Evolutionary conservation across 2,113 vertebrate species (phyloP), one percentile per base, ranked within the genome.

Genomic region (Callipepla californica): DNA sequence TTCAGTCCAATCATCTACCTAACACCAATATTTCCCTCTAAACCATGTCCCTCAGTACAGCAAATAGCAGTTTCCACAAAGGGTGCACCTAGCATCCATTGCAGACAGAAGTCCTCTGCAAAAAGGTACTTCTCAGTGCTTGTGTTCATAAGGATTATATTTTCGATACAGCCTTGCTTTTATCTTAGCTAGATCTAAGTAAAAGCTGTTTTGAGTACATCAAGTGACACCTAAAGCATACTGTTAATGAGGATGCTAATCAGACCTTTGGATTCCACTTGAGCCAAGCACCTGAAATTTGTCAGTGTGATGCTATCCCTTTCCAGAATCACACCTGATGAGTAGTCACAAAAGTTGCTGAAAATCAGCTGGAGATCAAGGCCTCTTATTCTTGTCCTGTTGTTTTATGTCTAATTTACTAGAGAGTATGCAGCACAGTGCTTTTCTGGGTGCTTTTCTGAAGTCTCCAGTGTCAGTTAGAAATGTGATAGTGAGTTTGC

Each of bases 371-470:
- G 63, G n/a, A 75, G 6, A 20, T 57, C 22, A 57, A 12, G 6
- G 5, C 6, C 58, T 89, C n/a, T 9, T 73, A 9, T 8, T 51
- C 14, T 63, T 2, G 25, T 23, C 10, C 13, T n/a, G 13, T 23
- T 90, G 28, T 21, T 75, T 81, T 28, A 53, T 23, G 32, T 22
- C 47, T 79, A n/a, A 15, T 70, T 80, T 75, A 30, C 13, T n/a
- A 20, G 22, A 61, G 2, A 55, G 1, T 4, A 13, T 10, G 2
- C 14, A 34, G 34, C 25, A 20, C 2, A 11, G 38, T 59, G 2
- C 2, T 36, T 21, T 36, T 17, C 7, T 11, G 17, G 16, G 10
- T 7, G 11, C 16, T 61, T 75, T 57, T 17, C 62, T 68, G 62
- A 61, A 38, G 15, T 62, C 30, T 63, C 47, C 21, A 44, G 16